A percentile compares a stretch with the other conserved stretches of the same genome.
phyloP scores from a whole-genome alignment of 2,113 vertebrate species.

The Apus apus region DNA sequence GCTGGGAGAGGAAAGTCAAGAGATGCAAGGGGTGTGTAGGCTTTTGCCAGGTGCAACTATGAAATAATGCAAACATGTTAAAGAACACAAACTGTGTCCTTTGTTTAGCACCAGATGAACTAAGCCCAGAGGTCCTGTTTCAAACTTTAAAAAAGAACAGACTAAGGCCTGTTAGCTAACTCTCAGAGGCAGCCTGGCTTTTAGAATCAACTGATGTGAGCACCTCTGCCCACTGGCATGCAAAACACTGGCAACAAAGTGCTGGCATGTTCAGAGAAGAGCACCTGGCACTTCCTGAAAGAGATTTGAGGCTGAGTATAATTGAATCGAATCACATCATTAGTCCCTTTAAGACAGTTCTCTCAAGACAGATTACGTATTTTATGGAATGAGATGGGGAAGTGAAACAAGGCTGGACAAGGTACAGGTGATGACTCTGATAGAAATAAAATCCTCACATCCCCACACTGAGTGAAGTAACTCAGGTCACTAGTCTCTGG shows the following conservation, averaged over 20 bases:
- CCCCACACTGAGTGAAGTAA: background rate
- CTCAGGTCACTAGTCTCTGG: background rate
- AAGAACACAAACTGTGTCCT: background rate
- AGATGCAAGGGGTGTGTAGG: rapidly evolving
- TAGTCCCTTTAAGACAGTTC: background rate
- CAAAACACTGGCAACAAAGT: background rate
- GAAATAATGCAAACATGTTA: background rate
- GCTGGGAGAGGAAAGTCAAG: background rate
- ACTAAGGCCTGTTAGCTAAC: background rate
- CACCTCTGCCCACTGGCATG: background rate
- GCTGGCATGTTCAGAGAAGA: background rate
- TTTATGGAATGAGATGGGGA: background rate
- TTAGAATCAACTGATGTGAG: background rate
- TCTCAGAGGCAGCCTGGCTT: background rate
- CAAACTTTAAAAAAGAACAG: background rate
- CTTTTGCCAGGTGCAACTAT: background rate
- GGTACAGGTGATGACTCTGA: background rate
- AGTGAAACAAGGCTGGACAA: background rate
- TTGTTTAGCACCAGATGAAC: background rate
- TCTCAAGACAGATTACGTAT: background rate
- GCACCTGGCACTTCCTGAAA: background rate
- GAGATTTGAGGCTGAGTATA: background rate
- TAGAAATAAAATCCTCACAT: background rate
- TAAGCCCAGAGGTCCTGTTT: background rate
- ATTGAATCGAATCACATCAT: background rate